A percentile compares a stretch with the other conserved stretches of the same genome.
phyloP scores from a whole-genome alignment of 2,797 vertebrate genomes.

The Tenualosa thibaudeaui region DNA sequence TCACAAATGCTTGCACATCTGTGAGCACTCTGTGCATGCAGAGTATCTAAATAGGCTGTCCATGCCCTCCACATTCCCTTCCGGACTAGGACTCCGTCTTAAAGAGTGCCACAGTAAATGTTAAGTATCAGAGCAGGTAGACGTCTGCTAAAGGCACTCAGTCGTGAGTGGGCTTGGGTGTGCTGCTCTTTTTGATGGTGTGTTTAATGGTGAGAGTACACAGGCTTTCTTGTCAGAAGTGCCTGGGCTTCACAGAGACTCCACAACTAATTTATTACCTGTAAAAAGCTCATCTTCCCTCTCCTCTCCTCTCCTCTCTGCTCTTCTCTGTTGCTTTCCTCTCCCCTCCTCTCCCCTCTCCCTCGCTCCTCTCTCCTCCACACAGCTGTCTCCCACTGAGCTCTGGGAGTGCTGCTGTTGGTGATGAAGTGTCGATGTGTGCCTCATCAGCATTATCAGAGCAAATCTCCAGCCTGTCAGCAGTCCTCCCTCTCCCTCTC shows the following conservation, averaged over 20 bases:
- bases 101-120: not conserved
- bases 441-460: slow-evolving; percentile 52
- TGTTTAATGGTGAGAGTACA: not conserved
- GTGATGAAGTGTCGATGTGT: slow-evolving; percentile 30
- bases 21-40: not conserved
- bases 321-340: not conserved
- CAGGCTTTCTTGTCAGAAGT: not conserved
- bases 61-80: not conserved
- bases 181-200: not conserved
- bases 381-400: not conserved
- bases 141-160: not conserved
- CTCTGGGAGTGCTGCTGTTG: not conserved
- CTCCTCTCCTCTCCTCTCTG: not conserved
- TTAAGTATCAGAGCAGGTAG: too few species aligned
- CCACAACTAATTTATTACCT: not conserved
- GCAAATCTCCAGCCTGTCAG: slow-evolving; percentile 37
- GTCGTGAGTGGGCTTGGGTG: not conserved
- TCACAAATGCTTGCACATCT: not conserved
- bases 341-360: not conserved
- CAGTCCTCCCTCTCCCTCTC: slow-evolving; percentile 28
- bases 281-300: not conserved
- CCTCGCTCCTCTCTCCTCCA: not conserved
- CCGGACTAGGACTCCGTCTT: not conserved
- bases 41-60: not conserved
- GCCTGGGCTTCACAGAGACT: not conserved